Percentiles rank a stretch among this genome's conserved stretches.
Evolutionary conservation across 2,113 vertebrate genomes (phyloP).

Genomic region (Istiophorus platypterus): DNA sequence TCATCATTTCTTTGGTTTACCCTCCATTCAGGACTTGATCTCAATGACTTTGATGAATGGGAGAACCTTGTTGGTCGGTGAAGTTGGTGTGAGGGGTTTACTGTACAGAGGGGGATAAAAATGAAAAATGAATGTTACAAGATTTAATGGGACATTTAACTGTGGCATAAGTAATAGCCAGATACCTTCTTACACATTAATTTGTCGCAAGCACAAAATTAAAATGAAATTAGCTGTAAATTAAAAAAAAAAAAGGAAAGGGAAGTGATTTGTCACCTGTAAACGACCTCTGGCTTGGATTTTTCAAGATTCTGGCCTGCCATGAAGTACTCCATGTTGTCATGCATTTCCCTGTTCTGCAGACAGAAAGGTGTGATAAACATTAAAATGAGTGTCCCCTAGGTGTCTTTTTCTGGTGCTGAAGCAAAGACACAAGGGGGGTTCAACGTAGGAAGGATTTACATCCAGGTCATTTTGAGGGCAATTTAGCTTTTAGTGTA

Average conservation of each 20-base stretch:
- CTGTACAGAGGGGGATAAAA: slow-evolving; percentile 68
- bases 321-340: slow-evolving; percentile 89
- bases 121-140: not conserved
- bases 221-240: too few species aligned
- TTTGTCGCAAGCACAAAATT: too few species aligned
- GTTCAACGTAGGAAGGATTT: not conserved
- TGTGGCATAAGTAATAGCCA: not conserved
- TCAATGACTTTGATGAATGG: slow-evolving; percentile 93
- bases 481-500: not conserved
- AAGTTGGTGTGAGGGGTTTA: slow-evolving; percentile 80
- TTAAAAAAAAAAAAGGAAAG: not conserved
- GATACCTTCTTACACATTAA: not conserved
- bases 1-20: slow-evolving; percentile 31
- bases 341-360: slow-evolving; percentile 93
- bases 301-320: slow-evolving; percentile 81
- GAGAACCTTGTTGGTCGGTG: slow-evolving; percentile 82
- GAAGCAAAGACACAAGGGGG: not conserved
- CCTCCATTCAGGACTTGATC: slow-evolving; percentile 80
- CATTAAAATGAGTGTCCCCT: not conserved
- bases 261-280: slow-evolving; percentile 82
- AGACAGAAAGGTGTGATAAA: slow-evolving; percentile 19
- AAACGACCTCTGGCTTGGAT: slow-evolving; percentile 84
- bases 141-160: not conserved
- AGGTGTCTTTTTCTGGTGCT: not conserved
- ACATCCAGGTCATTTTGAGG: not conserved